Evolutionary conservation across 2,888 invertebrate genomes (phyloP).

Genomic region (Odontocolon sp.): DNA sequence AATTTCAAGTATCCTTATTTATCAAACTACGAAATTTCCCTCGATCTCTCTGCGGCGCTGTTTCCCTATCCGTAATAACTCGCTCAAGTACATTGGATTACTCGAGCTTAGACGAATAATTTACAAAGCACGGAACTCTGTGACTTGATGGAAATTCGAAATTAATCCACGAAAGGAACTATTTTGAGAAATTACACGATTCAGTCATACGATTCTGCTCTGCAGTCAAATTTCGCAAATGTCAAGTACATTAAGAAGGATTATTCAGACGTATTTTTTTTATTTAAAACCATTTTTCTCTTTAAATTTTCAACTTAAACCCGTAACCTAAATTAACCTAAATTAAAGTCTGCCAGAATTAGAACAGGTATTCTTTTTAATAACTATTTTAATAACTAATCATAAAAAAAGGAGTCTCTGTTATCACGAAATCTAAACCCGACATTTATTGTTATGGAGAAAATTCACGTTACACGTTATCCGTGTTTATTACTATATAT

Average conservation of each 20-base stretch:
- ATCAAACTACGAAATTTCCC: slow-evolving; percentile 58
- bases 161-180: slow-evolving; percentile 49
- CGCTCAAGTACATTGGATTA: slow-evolving; percentile 25
- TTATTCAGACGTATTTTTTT: no score
- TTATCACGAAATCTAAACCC: slow-evolving; percentile 8
- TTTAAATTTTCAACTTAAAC: no score
- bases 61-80: not conserved
- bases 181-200: slow-evolving; percentile 28
- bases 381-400: not conserved
- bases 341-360: not conserved
- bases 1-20: slow-evolving; percentile 42
- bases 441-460: not conserved
- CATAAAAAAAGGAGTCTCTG: not conserved
- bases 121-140: slow-evolving; percentile 42
- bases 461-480: no score
- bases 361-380: slow-evolving; percentile 4
- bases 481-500: no score
- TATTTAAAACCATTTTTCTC: no score
- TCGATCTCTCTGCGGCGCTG: slow-evolving; percentile 20
- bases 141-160: no score
- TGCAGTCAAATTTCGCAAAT: no score
- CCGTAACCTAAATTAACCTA: no score
- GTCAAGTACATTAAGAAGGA: no score
- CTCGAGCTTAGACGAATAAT: slow-evolving; percentile 25
- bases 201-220: no score